Percentiles rank a stretch among this genome's conserved stretches.
These are phyloP conservation scores for Pterocles gutturalis DNA, from an alignment of 2,113 vertebrate species.

Conservation along the genomic window DNA sequence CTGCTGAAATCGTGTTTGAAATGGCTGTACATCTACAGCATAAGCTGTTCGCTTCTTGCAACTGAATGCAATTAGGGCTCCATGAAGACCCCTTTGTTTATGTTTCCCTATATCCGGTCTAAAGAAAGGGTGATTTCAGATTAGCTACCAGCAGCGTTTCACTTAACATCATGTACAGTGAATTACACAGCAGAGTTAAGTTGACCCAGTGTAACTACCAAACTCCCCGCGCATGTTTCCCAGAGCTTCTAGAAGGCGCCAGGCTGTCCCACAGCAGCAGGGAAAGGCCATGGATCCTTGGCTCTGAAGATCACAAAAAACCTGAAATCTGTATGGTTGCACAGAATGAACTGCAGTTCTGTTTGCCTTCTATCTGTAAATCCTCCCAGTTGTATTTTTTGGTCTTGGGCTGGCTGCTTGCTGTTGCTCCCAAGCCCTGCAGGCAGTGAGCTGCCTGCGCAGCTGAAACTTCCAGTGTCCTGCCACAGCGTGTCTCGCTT, in stretches of 20 bases:
- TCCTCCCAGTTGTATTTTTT: neutral
- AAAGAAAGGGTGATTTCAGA: neutral
- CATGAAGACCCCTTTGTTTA: neutral
- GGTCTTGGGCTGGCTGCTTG: neutral
- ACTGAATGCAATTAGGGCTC: neutral
- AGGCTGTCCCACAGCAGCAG: neutral
- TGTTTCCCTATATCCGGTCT: neutral
- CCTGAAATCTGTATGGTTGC: neutral
- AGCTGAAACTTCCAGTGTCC: neutral
- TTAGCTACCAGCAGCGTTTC: neutral
- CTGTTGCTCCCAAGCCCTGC: neutral
- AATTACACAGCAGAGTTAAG: neutral
- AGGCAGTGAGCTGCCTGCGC: neutral
- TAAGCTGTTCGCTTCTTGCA: neutral
- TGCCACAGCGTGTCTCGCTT: neutral
- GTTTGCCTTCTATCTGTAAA: neutral
- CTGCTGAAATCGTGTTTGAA: neutral
- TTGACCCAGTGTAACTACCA: neutral
- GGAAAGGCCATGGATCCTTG: neutral
- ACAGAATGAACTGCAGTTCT: neutral
- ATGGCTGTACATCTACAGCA: neutral
- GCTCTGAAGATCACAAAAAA: neutral
- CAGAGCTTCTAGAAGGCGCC: neutral
- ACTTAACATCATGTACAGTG: accelerated
- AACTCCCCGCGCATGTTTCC: accelerated